Conservation (phyloP, 1,140 invertebrate species). For the silkworm (Bombyx mori) region DNA sequence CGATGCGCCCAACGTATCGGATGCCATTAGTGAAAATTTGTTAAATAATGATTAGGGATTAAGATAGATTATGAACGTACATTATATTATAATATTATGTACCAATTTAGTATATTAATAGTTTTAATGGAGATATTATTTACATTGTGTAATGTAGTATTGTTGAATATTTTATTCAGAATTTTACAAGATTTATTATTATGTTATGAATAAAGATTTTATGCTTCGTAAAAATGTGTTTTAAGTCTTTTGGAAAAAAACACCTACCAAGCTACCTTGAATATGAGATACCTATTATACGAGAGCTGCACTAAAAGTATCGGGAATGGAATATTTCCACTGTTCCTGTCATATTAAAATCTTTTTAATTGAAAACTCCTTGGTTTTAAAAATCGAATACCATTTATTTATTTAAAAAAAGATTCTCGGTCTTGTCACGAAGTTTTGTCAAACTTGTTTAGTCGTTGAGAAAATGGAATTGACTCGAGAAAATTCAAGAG, state of each 20-base stretch:
- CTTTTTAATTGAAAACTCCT: too few relatives aligned
- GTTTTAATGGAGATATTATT: constrained; percentile 27
- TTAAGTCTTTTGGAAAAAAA: not conserved
- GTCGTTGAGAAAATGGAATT: too few relatives aligned
- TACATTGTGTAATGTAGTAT: constrained; percentile 28
- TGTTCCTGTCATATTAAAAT: too few relatives aligned
- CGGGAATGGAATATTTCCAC: too few relatives aligned
- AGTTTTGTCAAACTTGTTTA: too few relatives aligned
- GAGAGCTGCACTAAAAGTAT: too few relatives aligned
- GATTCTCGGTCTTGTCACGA: too few relatives aligned
- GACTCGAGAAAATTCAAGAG: too few relatives aligned
- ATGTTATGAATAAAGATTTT: constrained; percentile 58
- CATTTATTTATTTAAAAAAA: too few relatives aligned
- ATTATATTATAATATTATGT: constrained; percentile 20
- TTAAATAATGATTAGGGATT: constrained; percentile 21
- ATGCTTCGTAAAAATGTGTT: constrained; percentile 34
- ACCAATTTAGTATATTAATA: constrained; percentile 23
- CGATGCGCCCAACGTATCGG: constrained; percentile 20
- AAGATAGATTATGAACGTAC: constrained; percentile 16
- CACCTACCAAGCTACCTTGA: too few relatives aligned
- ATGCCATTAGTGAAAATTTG: constrained; percentile 53
- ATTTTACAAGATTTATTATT: constrained; percentile 66
- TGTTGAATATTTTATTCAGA: constrained; percentile 61
- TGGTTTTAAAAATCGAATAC: too few relatives aligned
- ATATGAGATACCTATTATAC: too few relatives aligned